Conservation (phyloP, 2,113 vertebrate species). For the Brevimyrus niger region DNA sequence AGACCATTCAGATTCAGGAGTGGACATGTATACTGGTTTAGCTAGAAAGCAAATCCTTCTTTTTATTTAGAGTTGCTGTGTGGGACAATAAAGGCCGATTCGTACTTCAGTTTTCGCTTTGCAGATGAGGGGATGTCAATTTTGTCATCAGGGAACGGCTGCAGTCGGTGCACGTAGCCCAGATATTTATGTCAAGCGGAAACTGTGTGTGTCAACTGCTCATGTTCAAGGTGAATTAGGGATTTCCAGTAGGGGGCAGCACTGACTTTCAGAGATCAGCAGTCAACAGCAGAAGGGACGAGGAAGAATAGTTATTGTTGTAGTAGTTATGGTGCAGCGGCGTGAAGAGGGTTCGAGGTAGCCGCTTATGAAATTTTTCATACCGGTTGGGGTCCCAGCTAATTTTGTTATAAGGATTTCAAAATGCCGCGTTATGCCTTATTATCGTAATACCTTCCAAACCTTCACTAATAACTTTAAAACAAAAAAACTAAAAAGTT, state of each 20-base stretch:
- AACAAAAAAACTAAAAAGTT: background rate
- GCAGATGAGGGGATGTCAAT: background rate
- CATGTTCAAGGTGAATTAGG: background rate
- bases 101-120: background rate
- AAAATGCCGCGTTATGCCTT: too few relatives aligned
- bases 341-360: too few relatives aligned
- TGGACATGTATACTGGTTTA: background rate
- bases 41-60: background rate
- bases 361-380: too few relatives aligned
- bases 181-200: background rate
- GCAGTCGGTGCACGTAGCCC: background rate
- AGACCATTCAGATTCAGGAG: background rate
- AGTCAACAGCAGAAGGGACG: background rate
- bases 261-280: background rate
- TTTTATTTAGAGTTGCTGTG: background rate
- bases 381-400: too few relatives aligned
- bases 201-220: background rate
- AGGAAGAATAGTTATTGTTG: background rate
- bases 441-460: background rate
- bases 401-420: too few relatives aligned
- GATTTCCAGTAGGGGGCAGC: background rate
- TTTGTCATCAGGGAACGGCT: background rate
- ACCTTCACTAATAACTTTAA: background rate
- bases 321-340: too few relatives aligned
- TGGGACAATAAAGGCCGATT: background rate